These are phyloP conservation scores for Temnopleurus reevesii DNA, from an alignment of 53 echinoderm and acorn worm species.

Conservation along the genomic window DNA sequence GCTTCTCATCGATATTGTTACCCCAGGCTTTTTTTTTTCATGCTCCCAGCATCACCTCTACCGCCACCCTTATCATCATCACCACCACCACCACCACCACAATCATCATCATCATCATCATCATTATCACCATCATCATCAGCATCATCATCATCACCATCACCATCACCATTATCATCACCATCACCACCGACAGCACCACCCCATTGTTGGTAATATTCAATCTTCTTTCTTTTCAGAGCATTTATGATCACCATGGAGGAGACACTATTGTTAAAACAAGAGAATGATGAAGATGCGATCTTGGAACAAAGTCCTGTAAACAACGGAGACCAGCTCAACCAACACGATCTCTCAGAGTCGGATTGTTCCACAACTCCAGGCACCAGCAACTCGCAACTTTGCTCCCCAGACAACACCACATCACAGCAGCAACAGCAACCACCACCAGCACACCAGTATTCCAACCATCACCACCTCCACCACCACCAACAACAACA, in stretches of 20 bases:
- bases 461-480: conserved; percentile 7
- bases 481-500: not conserved
- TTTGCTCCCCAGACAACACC: not conserved
- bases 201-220: not conserved
- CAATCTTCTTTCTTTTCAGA: not conserved
- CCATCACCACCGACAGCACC: not conserved
- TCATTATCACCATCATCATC: not conserved
- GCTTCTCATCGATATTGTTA: too few species aligned
- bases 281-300: conserved; percentile 40
- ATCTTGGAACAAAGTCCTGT: conserved; percentile 29
- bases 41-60: too few species aligned
- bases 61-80: not conserved
- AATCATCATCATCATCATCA: not conserved
- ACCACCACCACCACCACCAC: not conserved
- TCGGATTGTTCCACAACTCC: conserved; percentile 13
- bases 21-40: too few species aligned
- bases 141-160: not conserved
- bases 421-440: conserved; percentile 25
- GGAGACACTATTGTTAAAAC: conserved; percentile 43
- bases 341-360: conserved; percentile 11
- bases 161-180: not conserved
- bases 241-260: conserved; percentile 39
- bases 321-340: not conserved
- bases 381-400: not conserved
- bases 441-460: not conserved